Conservation (phyloP, 2,888 invertebrate species). For the Latrodectus elegans region DNA sequence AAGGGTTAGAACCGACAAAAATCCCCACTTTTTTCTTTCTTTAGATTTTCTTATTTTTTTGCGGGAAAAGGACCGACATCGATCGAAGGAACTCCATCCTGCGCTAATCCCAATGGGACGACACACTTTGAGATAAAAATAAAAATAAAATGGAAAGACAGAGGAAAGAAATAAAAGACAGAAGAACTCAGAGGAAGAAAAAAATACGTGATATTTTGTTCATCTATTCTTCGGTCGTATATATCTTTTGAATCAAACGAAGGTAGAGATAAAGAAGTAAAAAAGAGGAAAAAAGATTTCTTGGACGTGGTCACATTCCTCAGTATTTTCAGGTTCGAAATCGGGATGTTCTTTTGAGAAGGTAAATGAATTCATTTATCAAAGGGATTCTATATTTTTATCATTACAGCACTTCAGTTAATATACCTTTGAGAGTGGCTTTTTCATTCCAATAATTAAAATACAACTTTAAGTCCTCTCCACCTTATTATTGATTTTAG, state of each 20-base stretch:
- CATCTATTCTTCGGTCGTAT: slow-evolving; percentile 38
- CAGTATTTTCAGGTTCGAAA: slow-evolving; percentile 27
- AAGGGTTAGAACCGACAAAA: slow-evolving; percentile 45
- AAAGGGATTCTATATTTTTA: no score
- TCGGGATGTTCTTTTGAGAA: no score
- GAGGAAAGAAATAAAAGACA: neutral
- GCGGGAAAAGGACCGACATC: slow-evolving; percentile 28
- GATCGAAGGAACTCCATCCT: slow-evolving; percentile 23
- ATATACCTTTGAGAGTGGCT: no score
- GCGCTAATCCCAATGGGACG: slow-evolving; percentile 49
- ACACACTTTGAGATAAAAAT: slow-evolving; percentile 21
- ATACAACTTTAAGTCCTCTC: no score
- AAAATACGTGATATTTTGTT: slow-evolving; percentile 55
- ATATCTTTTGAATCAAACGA: slow-evolving; percentile 29
- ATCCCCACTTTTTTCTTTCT: neutral
- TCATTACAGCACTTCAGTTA: no score
- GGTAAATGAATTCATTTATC: no score
- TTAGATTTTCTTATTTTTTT: slow-evolving; percentile 25
- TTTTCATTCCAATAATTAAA: no score
- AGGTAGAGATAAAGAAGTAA: slow-evolving; percentile 11
- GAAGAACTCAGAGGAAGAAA: neutral
- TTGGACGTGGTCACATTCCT: slow-evolving; percentile 52
- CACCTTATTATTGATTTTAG: no score
- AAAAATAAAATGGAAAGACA: neutral
- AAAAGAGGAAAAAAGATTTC: slow-evolving; percentile 24